These are phyloP conservation scores for Drosophila takahashii DNA, from an alignment of 1,140 invertebrate genomes.

Conservation along the genomic window DNA sequence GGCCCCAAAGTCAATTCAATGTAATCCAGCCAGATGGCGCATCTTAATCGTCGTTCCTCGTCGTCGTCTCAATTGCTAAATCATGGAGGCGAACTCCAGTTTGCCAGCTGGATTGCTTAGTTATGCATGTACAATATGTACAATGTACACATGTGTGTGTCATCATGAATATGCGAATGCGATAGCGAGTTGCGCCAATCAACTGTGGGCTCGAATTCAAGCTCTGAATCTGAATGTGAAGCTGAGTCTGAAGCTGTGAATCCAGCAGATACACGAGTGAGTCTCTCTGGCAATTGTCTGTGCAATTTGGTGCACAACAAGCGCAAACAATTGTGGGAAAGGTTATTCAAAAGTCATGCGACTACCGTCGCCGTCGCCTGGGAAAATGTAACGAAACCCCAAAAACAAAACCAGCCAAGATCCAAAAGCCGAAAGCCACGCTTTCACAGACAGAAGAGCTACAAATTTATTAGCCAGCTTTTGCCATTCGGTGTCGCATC, in stretches of 20 bases:
- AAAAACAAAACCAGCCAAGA: constrained; percentile 14
- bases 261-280: constrained; percentile 15
- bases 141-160: constrained; percentile 65
- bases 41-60: constrained; percentile 49
- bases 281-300: constrained; percentile 66
- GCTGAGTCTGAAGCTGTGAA: constrained; percentile 19
- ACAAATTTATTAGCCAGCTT: constrained; percentile 46
- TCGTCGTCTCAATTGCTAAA: constrained; percentile 52
- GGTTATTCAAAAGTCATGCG: constrained; percentile 76
- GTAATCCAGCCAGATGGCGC: constrained; percentile 61
- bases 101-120: constrained; percentile 51
- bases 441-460: constrained; percentile 41
- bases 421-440: constrained; percentile 24
- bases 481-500: constrained; percentile 32
- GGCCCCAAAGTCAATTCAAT: constrained; percentile 64
- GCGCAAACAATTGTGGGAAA: constrained; percentile 78
- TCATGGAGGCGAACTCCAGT: constrained; percentile 41
- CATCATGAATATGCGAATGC: constrained; percentile 71
- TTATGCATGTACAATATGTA: constrained; percentile 69
- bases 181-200: constrained; percentile 62
- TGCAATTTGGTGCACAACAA: constrained; percentile 66
- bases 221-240: not conserved
- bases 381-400: constrained; percentile 55
- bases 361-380: constrained; percentile 41
- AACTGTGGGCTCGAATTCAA: constrained; percentile 31